Evolutionary conservation across 2,113 vertebrate genomes (phyloP), one percentile per base, ranked within the genome.

Genomic region (Nansenia antarctica): DNA sequence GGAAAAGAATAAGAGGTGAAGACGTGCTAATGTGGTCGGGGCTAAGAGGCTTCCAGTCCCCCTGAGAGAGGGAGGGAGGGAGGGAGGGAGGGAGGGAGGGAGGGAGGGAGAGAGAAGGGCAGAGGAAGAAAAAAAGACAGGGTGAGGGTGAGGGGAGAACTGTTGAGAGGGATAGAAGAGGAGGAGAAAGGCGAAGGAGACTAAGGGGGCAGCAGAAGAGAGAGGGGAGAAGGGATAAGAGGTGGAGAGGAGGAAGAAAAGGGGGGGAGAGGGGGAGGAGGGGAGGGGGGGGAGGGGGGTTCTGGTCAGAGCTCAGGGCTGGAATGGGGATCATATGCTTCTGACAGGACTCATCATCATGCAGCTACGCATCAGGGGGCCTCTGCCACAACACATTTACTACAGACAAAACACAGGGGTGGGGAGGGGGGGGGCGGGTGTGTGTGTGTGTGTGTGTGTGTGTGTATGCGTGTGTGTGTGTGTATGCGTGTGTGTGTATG

Each of bases 241-340:
- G 11, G 11, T 37, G 11, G 35, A 11, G 45, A 12, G 45, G 3
- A 18, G 18, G 3, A 3, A 47, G 45, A 61, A 26, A 54, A 39
- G 42, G 67, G 55, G 24, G 15, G 52, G 11, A 26, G 34, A 22
- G 22, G 20, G n/a, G n/a, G 29, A 37, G 45, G 52, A 39, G 24
- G 24, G 34, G 61, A n/a, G 1, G 35, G 2, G 60, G 20, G 12
- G 30, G 30, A 11, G 45, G 29, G 66, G 20, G 11, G 32, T 24
- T 62, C n/a, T 53, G 29, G 26, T 9, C 37, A 30, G 62, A 59
- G 63, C 37, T 64, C 60, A 63, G 59, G 59, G 53, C 2, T 82
- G 58, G 81, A 88, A 86, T 85, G 75, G 81, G 71, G 81, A 90
- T 89, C 87, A 83, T 86, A 88, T 87, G 87, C 79, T 89, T 78